Evolutionary conservation across 2,113 vertebrate species (phyloP), one percentile per base, ranked within the genome.

Genomic region (Hucho hucho): DNA sequence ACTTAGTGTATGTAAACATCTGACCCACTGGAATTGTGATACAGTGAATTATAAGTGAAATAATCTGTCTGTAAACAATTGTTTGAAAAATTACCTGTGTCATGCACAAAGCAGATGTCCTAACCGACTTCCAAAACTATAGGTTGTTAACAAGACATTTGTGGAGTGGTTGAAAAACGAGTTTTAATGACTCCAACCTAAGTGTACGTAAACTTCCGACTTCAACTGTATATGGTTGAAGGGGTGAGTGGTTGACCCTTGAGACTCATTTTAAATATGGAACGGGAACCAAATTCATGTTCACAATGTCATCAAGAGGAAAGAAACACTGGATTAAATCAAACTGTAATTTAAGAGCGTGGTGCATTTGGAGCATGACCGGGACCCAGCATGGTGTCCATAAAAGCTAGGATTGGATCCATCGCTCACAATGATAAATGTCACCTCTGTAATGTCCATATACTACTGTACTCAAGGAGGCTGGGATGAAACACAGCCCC

Each of bases 401-500:
- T 59, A 32, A 64, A 56, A 69, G 43, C 20, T 22, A 59, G 72
- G 79, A 81, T 77, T 69, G 47, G 59, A 69, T 49, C 59, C 25
- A 66, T 18, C 24, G 3, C 71, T 74, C 24, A 47, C 11, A 59
- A 6, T 72, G 75, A 85, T 75, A 74, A 69, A 81, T 79, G 65
- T 66, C 70, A 69, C 71, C 69, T 64, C 37, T 47, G 32, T 76
- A 65, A 58, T 70, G 58, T 76, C 53, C 61, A 65, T 64, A 26
- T 20, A 22, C 26, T 59, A 26, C 37, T 67, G 63, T 47, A 47
- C 22, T 53, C 59, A 24, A 24, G 29, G 26, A 68, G 28, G 37
- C 49, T 4, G 58, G 72, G 59, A 14, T 86, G 79, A 88, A 81
- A 92, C 85, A 87, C 90, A 92, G 91, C 65, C 81, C 26, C 56